Base-by-base conservation (phyloP, 2,113 vertebrate species). In the Sylvia atricapilla region DNA sequence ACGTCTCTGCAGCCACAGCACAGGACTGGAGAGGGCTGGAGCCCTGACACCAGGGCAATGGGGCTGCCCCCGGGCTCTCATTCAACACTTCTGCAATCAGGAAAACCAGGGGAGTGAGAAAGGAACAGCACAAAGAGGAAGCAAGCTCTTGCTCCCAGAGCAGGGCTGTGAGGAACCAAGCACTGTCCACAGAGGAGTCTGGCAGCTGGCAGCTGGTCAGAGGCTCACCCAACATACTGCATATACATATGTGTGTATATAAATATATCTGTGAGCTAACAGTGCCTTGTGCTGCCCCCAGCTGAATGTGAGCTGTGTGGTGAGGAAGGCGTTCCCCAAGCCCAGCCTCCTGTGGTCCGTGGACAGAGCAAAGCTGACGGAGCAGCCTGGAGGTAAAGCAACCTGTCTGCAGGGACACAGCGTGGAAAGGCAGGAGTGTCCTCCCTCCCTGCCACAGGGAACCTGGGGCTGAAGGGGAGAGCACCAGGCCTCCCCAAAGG, bases 271-370 rank as follows among this genome's bases (percentile, higher is more conserved):
- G 14, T 78, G 67, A 91, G 7, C 31, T 43, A 33, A 49, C 27
- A 3, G 4, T 60, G 30, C 1, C 33, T 82, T 74, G 84, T 67
- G 33, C 52, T 91, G 46, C 20, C 37, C 17, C 13, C 19, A 97
- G 96, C 50, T 24, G 3, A 94, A 64, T 0, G 16, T 95, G 84
- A 96, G 47, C 82, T 96, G 95, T 30, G 7, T 89, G 0, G 10
- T 97, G 84, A 91, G 70, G 70, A 97, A 90, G 55, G 96, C 31
- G 0, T 96, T 96, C 85, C 96, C 96, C 41, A 96, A 92, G 76
- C 90, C 96, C 19, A 90, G 52, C 11, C 84, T 94, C 2, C 13
- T 52, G 24, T 96, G 95, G 96, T 90, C 68, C 3, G 0, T 68
- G 79, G 89, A 93, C 67, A 47, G 62, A 97, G 39, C 0, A 0